Evolutionary conservation across 2,888 invertebrate genomes (phyloP), one percentile per base, ranked within the genome.

Genomic region (Spialia ferax): DNA sequence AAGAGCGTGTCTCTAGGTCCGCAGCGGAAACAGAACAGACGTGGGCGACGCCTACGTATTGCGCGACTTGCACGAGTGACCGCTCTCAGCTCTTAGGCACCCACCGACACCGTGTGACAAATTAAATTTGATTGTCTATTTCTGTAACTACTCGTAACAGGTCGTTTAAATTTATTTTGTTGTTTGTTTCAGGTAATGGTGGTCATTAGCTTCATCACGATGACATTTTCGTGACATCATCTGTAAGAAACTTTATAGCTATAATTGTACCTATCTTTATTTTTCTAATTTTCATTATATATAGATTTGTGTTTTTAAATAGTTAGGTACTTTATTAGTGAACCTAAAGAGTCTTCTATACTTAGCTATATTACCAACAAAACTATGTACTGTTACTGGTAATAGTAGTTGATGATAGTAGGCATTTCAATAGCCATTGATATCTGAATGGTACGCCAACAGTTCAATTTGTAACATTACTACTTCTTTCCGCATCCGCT

Each of bases 11-110:
- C 79, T 83, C 77, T 72, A 78, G 80, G 81, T 85, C 76, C 78
- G 73, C 83, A 84, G 78, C 89, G 90, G 90, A 90, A 89, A 87
- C 80, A 83, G 82, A 81, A 74, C 77, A 80, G 77, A 84, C 87
- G 91, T 93, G 90, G 91, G 91, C 85, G 88, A 85, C 86, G 87
- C 89, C 88, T 86, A 86, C 89, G 79, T 77, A 73, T 76, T 75
- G 80, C 78, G 79, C 81, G 81, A 84, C 78, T 86, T 75, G 79
- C 77, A 78, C 81, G 81, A 84, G 78, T 86, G 88, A 86, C 89
- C 89, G 83, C 82, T 84, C 85, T 77, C 79, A 71, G 79, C 78
- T 74, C 63, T 22, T 23, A 45, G 48, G 20, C 23, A 22, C 13
- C 59, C 8, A 22, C 57, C 59, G 59, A 42, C 77, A 77, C 76